Evolutionary conservation across 2,113 vertebrate genomes (phyloP).

Genomic region (Microtus richardsoni): DNA sequence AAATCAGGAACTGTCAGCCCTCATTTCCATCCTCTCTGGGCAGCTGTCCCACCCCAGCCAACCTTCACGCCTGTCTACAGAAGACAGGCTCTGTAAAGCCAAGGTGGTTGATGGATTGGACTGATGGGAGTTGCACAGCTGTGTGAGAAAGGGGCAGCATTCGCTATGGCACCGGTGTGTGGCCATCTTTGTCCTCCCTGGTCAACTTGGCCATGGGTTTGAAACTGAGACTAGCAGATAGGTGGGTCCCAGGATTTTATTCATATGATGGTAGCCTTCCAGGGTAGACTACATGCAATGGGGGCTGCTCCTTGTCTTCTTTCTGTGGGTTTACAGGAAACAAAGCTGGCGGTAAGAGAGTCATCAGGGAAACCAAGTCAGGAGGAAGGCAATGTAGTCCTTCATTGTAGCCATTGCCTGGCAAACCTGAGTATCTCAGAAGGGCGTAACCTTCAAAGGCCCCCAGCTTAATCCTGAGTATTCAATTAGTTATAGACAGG

Average conservation of each 20-base stretch:
- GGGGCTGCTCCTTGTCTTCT: background rate
- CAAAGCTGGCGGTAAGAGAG: background rate
- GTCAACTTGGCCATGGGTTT: background rate
- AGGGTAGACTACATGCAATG: background rate
- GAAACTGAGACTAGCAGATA: background rate
- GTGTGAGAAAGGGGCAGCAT: background rate
- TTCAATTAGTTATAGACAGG: background rate
- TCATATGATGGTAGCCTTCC: background rate
- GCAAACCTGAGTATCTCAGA: background rate
- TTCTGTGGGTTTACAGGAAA: background rate
- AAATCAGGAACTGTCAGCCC: constrained; percentile 21
- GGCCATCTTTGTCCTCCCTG: background rate
- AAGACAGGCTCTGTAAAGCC: background rate
- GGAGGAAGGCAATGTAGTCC: background rate
- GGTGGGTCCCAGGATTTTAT: background rate
- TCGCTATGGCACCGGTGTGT: background rate
- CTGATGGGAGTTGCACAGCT: background rate
- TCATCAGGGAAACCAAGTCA: background rate
- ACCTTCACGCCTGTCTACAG: background rate
- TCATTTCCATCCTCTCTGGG: background rate
- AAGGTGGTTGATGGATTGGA: background rate
- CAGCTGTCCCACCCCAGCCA: background rate
- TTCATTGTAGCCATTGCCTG: rapidly evolving
- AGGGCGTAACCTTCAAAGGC: background rate
- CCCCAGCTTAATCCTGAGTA: background rate